phyloP scores from a whole-genome alignment of 2,797 vertebrate genomes.

The Enteromius trimaculatus region DNA sequence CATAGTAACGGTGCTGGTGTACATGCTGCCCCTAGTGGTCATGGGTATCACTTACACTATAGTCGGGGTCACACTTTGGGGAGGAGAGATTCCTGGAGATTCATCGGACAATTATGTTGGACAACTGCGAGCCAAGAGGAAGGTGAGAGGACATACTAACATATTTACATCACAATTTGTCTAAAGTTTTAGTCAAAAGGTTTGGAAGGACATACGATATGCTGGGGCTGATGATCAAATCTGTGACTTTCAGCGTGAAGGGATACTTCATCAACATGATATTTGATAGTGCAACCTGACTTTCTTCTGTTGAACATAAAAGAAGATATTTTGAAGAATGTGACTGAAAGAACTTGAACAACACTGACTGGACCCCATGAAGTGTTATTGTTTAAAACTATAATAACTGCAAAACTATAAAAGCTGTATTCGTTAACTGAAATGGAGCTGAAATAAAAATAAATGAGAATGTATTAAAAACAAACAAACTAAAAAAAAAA shows the following conservation, averaged over 20 bases:
- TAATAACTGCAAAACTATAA: neutral
- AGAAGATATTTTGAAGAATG: neutral
- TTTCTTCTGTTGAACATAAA: neutral
- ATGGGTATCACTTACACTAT: slow-evolving; percentile 87
- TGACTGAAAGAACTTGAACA: neutral
- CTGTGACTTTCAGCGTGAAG: neutral
- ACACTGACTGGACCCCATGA: neutral
- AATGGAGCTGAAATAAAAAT: neutral
- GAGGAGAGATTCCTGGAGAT: slow-evolving; percentile 85
- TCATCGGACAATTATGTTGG: slow-evolving; percentile 84
- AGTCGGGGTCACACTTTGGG: slow-evolving; percentile 86
- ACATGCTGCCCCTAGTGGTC: slow-evolving; percentile 84
- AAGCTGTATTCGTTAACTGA: neutral
- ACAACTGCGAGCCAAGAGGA: slow-evolving; percentile 87
- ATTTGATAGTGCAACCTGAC: neutral
- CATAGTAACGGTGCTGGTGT: slow-evolving; percentile 84
- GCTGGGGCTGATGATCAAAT: neutral
- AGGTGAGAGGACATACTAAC: slow-evolving; percentile 73
- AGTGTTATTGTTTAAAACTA: neutral
- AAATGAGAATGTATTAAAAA: too few species aligned
- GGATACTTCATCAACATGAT: neutral
- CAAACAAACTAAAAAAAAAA: too few species aligned
- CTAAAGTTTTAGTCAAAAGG: neutral
- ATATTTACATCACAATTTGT: neutral
- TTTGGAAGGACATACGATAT: neutral